These are phyloP conservation scores for Julus scanicus DNA, from an alignment of 2,888 invertebrate genomes.

Conservation along the genomic window DNA sequence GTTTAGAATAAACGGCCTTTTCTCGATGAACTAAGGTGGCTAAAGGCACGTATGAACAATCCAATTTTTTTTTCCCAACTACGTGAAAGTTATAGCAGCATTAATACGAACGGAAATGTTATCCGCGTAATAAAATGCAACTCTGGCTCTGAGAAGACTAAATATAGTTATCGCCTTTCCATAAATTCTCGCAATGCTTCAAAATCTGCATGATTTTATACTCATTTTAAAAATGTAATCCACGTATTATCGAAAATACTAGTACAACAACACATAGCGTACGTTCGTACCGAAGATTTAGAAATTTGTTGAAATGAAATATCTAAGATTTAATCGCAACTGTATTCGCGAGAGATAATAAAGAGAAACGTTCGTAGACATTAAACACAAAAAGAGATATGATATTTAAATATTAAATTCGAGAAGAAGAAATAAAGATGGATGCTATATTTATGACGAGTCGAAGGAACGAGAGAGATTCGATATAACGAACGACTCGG, in stretches of 20 bases:
- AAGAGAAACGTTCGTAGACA: neutral
- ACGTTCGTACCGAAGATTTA: constrained; percentile 11
- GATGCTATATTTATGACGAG: neutral
- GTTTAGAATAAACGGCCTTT: neutral
- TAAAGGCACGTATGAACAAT: neutral
- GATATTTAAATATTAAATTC: constrained; percentile 21
- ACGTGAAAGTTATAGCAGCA: neutral
- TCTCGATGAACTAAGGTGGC: neutral
- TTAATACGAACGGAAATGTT: neutral
- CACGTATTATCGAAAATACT: constrained; percentile 3
- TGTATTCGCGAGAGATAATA: neutral
- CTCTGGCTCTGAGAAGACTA: neutral
- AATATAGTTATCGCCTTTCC: neutral
- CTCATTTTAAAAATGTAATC: neutral
- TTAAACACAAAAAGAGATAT: constrained; percentile 21
- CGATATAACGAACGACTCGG: neutral
- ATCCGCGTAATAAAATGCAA: neutral
- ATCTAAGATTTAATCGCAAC: neutral
- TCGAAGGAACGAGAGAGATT: neutral
- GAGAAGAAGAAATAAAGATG: neutral
- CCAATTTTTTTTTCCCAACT: neutral
- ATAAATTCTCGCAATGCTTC: neutral
- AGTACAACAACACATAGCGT: neutral
- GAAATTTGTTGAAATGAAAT: constrained; percentile 7
- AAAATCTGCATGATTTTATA: neutral